phyloP scores from a whole-genome alignment of 2,888 invertebrate species.

The Drosophila peninsularis region DNA sequence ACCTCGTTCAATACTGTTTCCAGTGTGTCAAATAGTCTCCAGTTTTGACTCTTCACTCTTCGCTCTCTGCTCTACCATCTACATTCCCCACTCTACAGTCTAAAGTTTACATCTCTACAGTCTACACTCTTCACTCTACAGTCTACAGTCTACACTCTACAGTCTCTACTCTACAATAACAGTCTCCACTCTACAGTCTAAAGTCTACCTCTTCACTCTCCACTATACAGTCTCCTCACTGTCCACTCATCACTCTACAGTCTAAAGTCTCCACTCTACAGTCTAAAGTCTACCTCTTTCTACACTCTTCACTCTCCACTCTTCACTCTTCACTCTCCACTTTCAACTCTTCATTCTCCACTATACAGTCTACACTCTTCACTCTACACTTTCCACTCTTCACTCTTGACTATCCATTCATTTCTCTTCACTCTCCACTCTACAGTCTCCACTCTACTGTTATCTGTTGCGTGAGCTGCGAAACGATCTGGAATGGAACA shows the following conservation, averaged over 20 bases:
- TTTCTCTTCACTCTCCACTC: background rate
- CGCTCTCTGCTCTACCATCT: background rate
- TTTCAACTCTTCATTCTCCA: background rate
- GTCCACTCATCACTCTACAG: background rate
- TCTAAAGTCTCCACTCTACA: background rate
- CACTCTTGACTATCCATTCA: too few species aligned
- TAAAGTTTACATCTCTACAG: background rate
- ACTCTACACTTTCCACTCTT: background rate
- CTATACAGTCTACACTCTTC: background rate
- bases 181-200: background rate
- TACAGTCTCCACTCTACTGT: background rate
- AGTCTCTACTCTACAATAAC: background rate
- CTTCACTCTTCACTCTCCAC: background rate
- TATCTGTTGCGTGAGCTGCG: background rate
- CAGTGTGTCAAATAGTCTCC: too few species aligned
- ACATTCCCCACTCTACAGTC: background rate
- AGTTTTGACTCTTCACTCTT: background rate
- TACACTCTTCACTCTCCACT: background rate
- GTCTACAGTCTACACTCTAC: background rate
- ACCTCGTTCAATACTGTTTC: background rate
- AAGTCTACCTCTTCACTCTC: background rate
- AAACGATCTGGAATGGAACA: constrained; percentile 31
- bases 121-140: background rate
- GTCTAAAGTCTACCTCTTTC: background rate
- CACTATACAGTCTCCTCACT: background rate